Evolutionary conservation across 1,140 invertebrate genomes (phyloP).

Genomic region (Trachelipus rathkii): DNA sequence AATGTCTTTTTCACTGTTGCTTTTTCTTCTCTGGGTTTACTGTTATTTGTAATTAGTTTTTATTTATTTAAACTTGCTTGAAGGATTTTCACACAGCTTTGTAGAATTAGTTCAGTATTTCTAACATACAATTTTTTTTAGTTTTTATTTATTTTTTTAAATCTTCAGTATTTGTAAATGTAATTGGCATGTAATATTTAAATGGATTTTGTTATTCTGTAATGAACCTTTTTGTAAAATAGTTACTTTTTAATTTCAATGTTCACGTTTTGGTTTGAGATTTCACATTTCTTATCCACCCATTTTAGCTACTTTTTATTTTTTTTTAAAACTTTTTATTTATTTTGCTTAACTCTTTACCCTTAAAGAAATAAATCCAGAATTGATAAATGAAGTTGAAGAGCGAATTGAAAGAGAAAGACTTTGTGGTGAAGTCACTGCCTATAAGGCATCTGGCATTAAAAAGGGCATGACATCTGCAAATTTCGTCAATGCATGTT

Average conservation of each 20-base stretch:
- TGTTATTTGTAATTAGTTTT: too few relatives aligned
- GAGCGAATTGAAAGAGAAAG: slow-evolving; percentile 70
- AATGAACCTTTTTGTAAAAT: not conserved
- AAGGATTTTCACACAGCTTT: not conserved
- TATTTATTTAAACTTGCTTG: too few relatives aligned
- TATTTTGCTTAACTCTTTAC: slow-evolving; percentile 47
- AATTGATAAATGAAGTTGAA: slow-evolving; percentile 80
- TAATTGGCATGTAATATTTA: not conserved
- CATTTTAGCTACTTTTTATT: slow-evolving; percentile 23
- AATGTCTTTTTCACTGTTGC: too few relatives aligned
- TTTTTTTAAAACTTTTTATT: slow-evolving; percentile 54
- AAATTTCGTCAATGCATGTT: too few relatives aligned
- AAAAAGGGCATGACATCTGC: too few relatives aligned
- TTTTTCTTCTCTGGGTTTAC: not conserved
- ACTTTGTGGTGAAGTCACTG: not conserved
- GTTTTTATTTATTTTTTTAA: not conserved
- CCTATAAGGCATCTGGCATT: not conserved
- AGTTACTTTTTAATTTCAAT: too few relatives aligned
- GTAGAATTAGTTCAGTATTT: slow-evolving; percentile 35
- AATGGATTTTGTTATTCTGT: not conserved
- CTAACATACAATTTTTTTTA: slow-evolving; percentile 29
- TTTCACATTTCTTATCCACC: slow-evolving; percentile 21
- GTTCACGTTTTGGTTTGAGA: too few relatives aligned
- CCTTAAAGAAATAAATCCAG: slow-evolving; percentile 71
- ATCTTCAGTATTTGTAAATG: not conserved